A percentile compares a stretch with the other conserved stretches of the same genome.
phyloP scores from a whole-genome alignment of 2,113 vertebrate species.

The Plecturocebus donacophilus region DNA sequence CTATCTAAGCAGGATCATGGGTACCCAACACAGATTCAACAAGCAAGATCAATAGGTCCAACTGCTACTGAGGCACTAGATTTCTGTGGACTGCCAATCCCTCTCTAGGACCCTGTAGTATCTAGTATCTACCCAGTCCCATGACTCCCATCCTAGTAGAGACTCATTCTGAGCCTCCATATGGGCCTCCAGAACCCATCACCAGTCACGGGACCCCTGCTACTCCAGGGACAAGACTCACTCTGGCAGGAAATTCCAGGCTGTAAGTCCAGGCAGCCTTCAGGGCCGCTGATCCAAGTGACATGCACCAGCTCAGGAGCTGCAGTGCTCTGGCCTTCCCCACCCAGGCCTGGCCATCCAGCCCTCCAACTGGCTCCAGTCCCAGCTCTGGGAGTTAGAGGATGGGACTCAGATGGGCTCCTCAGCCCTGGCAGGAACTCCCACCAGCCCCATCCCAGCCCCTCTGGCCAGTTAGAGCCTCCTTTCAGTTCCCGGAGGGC shows the following conservation, averaged over 20 bases:
- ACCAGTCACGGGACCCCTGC: background rate
- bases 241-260: constrained; percentile 69
- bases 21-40: background rate
- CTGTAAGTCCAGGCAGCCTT: constrained; percentile 67
- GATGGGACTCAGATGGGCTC: background rate
- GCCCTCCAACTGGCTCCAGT: background rate
- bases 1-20: background rate
- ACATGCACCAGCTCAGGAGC: background rate
- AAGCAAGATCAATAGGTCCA: background rate
- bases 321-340: background rate
- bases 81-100: background rate
- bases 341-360: no score
- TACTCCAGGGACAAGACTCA: background rate
- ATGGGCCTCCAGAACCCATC: background rate
- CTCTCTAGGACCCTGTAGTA: background rate
- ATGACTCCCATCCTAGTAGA: background rate
- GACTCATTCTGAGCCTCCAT: background rate
- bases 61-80: background rate
- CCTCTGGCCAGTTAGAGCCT: background rate
- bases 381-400: background rate
- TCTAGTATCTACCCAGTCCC: background rate
- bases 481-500: background rate
- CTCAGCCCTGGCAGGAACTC: background rate
- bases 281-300: constrained; percentile 45
- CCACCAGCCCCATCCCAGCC: background rate